phyloP scores from a whole-genome alignment of 2,888 invertebrate species.

The Aproaerema taeniolella region DNA sequence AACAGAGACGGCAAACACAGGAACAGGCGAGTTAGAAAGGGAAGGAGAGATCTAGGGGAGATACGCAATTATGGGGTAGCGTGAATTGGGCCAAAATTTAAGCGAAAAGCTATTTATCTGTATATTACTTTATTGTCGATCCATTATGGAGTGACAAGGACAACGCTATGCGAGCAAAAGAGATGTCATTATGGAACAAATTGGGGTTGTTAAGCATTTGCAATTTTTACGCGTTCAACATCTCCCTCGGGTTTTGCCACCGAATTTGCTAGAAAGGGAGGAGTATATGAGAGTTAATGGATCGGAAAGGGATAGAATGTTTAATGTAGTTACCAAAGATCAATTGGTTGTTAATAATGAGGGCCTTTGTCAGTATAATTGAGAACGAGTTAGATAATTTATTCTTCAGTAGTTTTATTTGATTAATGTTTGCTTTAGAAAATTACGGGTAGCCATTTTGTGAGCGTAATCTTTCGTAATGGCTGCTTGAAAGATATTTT shows the following conservation, averaged over 20 bases:
- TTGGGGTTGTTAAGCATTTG: conserved; percentile 48
- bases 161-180: conserved; percentile 29
- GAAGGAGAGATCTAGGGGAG: conserved; percentile 47
- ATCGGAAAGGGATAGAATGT: conserved; percentile 30
- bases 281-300: conserved; percentile 14
- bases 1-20: conserved; percentile 31
- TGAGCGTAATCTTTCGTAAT: conserved; percentile 22
- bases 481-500: conserved; percentile 11
- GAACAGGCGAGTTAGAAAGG: conserved; percentile 29
- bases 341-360: conserved; percentile 50
- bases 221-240: conserved; percentile 44
- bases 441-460: conserved; percentile 41
- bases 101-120: conserved; percentile 71
- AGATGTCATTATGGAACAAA: conserved; percentile 32
- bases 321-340: conserved; percentile 40
- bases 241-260: conserved; percentile 20
- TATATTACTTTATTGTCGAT: conserved; percentile 75
- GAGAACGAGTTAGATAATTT: conserved; percentile 40
- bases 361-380: conserved; percentile 50
- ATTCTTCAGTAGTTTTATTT: conserved; percentile 34
- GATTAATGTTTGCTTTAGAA: conserved; percentile 52
- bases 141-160: conserved; percentile 62
- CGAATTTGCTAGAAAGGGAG: conserved; percentile 18
- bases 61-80: conserved; percentile 68
- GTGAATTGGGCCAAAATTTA: conserved; percentile 73